Conservation (phyloP, 1,140 invertebrate species). For the Scaptomyza graminum region DNA sequence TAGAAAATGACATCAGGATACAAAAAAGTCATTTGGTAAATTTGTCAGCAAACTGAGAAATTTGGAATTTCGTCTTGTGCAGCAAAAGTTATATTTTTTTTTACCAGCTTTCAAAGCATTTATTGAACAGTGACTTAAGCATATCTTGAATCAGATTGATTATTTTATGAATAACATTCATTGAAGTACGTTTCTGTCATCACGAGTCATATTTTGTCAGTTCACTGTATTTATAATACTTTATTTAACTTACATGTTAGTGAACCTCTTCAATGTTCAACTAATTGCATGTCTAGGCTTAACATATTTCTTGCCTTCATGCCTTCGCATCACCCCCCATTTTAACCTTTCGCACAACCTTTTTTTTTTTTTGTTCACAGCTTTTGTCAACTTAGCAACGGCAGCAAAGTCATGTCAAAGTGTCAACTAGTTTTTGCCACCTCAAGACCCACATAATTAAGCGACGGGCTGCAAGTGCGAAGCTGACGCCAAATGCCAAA, state of each 20-base stretch:
- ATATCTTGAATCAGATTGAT: no score
- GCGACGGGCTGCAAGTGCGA: slow-evolving; percentile 60
- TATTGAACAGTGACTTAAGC: no score
- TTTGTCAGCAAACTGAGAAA: background rate
- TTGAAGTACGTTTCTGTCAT: no score
- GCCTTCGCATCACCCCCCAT: background rate
- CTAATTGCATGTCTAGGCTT: slow-evolving; percentile 24
- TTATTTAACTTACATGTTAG: background rate
- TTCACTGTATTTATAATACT: background rate
- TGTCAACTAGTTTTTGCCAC: slow-evolving; percentile 56
- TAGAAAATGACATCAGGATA: slow-evolving; percentile 1
- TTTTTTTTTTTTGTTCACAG: background rate
- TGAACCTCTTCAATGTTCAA: no score
- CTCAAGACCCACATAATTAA: slow-evolving; percentile 64
- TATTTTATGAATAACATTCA: no score
- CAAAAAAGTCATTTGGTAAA: background rate
- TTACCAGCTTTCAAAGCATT: no score
- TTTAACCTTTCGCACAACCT: background rate
- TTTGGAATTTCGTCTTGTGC: no score
- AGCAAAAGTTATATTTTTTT: no score
- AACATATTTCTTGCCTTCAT: background rate
- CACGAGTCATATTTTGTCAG: no score
- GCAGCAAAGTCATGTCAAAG: slow-evolving; percentile 44
- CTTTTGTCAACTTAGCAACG: slow-evolving; percentile 36
- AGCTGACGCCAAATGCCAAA: slow-evolving; percentile 59